A percentile compares a stretch with the other conserved stretches of the same genome.
Evolutionary conservation across 2,888 invertebrate species (phyloP).

Genomic region (Mythimna ferrago): DNA sequence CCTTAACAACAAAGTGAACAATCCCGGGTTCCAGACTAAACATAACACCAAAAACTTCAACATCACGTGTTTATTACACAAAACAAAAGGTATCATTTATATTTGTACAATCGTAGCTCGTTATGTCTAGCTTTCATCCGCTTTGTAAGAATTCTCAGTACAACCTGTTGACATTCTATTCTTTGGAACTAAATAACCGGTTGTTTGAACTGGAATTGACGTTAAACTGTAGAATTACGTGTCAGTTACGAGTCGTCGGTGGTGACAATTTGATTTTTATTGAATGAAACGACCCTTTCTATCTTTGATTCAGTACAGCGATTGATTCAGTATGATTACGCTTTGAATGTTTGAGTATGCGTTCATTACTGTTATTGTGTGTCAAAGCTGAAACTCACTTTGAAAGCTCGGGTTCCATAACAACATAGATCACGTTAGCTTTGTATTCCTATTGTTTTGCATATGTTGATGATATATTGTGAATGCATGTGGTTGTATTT

Average conservation of each 20-base stretch:
- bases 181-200: constrained; percentile 80
- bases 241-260: constrained; percentile 63
- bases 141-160: constrained; percentile 72
- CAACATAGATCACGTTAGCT: constrained; percentile 16
- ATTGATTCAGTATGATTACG: constrained; percentile 55
- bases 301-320: constrained; percentile 40
- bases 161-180: constrained; percentile 81
- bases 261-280: constrained; percentile 68
- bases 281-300: constrained; percentile 64
- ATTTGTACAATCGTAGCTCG: constrained; percentile 52
- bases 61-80: constrained; percentile 45
- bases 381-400: constrained; percentile 15
- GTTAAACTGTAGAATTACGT: constrained; percentile 75
- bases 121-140: constrained; percentile 62
- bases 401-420: constrained; percentile 24
- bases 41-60: constrained; percentile 39
- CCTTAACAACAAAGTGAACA: constrained; percentile 27
- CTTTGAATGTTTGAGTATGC: constrained; percentile 52
- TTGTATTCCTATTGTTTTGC: constrained; percentile 5
- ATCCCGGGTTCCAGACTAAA: constrained; percentile 32
- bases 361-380: constrained; percentile 46
- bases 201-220: constrained; percentile 74
- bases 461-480: neutral
- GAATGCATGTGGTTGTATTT: neutral
- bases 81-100: constrained; percentile 57